These are phyloP conservation scores for Anseranas semipalmata DNA, from an alignment of 2,113 vertebrate genomes.

Conservation along the genomic window DNA sequence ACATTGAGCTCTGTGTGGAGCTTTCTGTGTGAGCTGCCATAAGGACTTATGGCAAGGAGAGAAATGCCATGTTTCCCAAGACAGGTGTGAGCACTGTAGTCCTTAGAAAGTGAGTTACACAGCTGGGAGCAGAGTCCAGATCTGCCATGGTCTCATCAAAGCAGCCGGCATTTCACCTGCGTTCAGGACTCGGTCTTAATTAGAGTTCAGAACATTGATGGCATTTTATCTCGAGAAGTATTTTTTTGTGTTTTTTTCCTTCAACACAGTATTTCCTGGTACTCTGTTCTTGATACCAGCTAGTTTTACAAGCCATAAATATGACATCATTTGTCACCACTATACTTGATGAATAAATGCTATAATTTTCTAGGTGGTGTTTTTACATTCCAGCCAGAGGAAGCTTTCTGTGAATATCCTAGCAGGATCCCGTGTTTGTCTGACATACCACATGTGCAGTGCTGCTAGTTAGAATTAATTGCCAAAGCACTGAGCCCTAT, in stretches of 20 bases:
- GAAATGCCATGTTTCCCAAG: background rate
- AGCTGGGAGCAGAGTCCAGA: background rate
- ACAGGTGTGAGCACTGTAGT: background rate
- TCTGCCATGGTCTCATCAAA: background rate
- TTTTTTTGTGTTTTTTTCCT: background rate
- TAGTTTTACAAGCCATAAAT: background rate
- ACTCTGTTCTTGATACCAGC: background rate
- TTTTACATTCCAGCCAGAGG: background rate
- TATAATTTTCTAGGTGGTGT: background rate
- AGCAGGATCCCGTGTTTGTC: background rate
- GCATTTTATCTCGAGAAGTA: background rate
- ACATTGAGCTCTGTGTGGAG: background rate
- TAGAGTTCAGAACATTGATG: background rate
- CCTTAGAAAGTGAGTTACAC: background rate
- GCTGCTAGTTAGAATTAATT: background rate
- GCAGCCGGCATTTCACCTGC: background rate
- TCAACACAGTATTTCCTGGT: background rate
- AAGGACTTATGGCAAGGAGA: background rate
- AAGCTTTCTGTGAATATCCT: background rate
- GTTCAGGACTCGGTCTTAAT: background rate
- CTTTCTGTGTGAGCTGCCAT: background rate
- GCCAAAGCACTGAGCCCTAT: accelerated
- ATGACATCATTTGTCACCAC: background rate
- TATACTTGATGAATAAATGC: background rate
- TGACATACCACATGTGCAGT: background rate